phyloP scores from a whole-genome alignment of 2,888 invertebrate species.

The Idaea biselata region DNA sequence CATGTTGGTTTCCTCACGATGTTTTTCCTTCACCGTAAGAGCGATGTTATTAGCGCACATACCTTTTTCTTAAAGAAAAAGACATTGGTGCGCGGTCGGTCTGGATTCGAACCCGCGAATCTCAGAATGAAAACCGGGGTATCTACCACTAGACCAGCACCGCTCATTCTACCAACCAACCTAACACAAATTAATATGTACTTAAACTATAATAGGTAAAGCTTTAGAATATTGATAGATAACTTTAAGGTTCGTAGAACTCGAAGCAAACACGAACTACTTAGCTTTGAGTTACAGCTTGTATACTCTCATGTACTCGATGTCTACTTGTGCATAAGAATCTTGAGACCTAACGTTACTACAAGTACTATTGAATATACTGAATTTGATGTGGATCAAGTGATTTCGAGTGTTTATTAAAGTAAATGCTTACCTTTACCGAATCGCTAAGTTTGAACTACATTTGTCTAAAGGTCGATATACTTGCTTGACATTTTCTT shows the following conservation, averaged over 20 bases:
- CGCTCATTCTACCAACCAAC: too few relatives aligned
- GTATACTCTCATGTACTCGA: slow-evolving; percentile 13
- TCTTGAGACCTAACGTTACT: slow-evolving; percentile 14
- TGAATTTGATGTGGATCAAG: slow-evolving; percentile 7
- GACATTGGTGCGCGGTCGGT: too few relatives aligned
- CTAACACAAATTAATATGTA: too few relatives aligned
- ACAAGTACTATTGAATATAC: slow-evolving; percentile 6
- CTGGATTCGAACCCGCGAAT: too few relatives aligned
- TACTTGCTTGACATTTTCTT: slow-evolving; percentile 1
- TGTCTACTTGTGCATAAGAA: slow-evolving; percentile 16
- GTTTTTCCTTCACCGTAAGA: too few relatives aligned
- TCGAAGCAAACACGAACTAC: slow-evolving; percentile 17
- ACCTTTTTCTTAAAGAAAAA: too few relatives aligned
- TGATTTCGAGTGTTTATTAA: slow-evolving; percentile 6
- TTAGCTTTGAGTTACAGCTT: slow-evolving; percentile 24
- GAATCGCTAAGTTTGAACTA: not conserved
- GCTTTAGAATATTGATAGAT: not conserved
- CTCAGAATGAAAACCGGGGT: too few relatives aligned
- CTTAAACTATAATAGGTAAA: not conserved
- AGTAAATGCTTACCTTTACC: slow-evolving; percentile 3
- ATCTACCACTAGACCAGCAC: too few relatives aligned
- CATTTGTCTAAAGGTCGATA: slow-evolving; percentile 3
- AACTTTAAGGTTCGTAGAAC: slow-evolving; percentile 1
- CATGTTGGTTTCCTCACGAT: too few relatives aligned
- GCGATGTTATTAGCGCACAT: too few relatives aligned